These are phyloP conservation scores for Geococcyx californianus DNA, from an alignment of 2,113 vertebrate species.

Conservation along the genomic window DNA sequence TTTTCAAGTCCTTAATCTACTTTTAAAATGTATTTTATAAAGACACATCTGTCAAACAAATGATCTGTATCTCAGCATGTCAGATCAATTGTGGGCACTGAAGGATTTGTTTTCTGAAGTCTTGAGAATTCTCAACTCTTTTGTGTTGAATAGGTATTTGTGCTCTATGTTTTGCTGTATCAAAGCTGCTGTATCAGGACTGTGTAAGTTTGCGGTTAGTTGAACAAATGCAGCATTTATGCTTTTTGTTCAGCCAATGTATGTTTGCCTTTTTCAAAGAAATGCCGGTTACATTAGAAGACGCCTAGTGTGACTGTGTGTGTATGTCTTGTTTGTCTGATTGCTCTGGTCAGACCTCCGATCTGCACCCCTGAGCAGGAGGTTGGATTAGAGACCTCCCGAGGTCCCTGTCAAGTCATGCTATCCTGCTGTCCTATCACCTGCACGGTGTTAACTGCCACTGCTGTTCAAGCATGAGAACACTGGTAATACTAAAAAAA, in stretches of 20 bases:
- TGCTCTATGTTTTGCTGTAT: neutral
- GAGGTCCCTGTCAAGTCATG: neutral
- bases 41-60: neutral
- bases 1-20: neutral
- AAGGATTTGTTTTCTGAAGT: neutral
- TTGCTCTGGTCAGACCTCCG: too few species aligned
- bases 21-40: neutral
- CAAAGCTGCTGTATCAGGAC: neutral
- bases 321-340: neutral
- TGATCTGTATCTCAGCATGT: neutral
- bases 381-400: neutral
- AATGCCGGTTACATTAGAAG: neutral
- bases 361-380: neutral
- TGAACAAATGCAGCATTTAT: neutral
- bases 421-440: neutral
- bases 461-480: neutral
- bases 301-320: neutral
- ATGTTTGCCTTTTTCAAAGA: neutral
- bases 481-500: neutral
- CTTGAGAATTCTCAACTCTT: neutral
- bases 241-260: neutral
- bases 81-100: neutral
- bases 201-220: neutral
- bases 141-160: neutral
- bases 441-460: neutral